These are phyloP conservation scores for Maylandia zebra DNA, from an alignment of 2,113 vertebrate genomes.

Conservation along the genomic window DNA sequence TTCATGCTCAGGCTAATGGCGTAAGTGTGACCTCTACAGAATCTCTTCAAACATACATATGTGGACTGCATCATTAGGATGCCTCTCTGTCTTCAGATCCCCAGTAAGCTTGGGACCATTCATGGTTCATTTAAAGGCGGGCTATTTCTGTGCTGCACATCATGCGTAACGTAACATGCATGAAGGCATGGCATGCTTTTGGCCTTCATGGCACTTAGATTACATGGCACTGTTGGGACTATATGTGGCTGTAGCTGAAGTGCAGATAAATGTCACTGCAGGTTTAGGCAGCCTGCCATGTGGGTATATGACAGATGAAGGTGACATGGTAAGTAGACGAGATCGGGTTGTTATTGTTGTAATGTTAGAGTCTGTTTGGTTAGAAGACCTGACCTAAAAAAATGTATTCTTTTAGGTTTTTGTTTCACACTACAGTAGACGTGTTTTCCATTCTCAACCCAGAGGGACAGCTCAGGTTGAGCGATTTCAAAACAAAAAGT, in stretches of 20 bases:
- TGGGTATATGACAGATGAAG: neutral
- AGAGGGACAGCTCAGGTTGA: neutral
- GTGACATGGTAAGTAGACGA: neutral
- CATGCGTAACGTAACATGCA: slow-evolving; percentile 21
- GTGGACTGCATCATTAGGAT: slow-evolving; percentile 8
- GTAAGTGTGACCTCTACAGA: neutral
- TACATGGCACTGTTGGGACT: neutral
- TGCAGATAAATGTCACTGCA: neutral
- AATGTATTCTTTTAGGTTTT: neutral
- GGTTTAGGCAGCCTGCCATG: neutral
- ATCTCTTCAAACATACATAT: neutral
- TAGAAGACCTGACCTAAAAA: neutral
- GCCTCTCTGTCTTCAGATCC: slow-evolving; percentile 8
- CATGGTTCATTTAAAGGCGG: slow-evolving; percentile 47
- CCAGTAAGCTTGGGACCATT: neutral
- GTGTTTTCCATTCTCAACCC: neutral
- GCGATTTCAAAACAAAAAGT: neutral
- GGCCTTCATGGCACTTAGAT: slow-evolving; percentile 7
- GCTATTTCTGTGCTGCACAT: slow-evolving; percentile 47
- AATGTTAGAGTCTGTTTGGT: neutral
- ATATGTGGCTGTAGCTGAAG: neutral
- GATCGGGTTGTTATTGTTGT: neutral
- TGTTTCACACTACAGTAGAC: neutral
- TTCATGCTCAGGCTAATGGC: neutral
- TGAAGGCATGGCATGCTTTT: slow-evolving; percentile 14